Base-by-base conservation (phyloP, 2,888 invertebrate genomes). In the Metalampra italica region DNA sequence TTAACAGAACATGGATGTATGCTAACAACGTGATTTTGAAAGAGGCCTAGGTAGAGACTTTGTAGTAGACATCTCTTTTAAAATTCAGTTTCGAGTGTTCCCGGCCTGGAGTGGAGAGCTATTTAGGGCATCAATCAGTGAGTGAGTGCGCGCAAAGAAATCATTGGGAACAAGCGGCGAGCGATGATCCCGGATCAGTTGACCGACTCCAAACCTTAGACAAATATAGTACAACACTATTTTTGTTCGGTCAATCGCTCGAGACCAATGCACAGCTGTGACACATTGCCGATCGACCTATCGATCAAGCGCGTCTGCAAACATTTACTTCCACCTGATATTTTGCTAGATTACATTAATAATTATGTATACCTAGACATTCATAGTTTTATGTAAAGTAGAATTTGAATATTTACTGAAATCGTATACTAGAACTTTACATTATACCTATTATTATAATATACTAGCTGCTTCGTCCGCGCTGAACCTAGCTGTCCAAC, bases 181-280 rank as follows among this genome's bases (percentile, higher is more conserved):
- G 59, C 77, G 70, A 74, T 78, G 81, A 72, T 74, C 78, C 66
- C 71, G 56, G 57, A 58, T 64, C 54, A 47, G 51, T 57, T 65
- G 67, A 67, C 66, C 66, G 66, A 72, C 62, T 71, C 59, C 56
- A 60, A 59, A 51, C n/a, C n/a, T n/a, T n/a, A n/a, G n/a, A n/a
- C n/a, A n/a, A n/a, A n/a, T n/a, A n/a, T n/a, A n/a, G n/a, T n/a
- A n/a, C n/a, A n/a, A n/a, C 60, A 60, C 75, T 79, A 79, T 79
- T 78, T 72, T 62, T 48, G 71, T 67, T 62, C 64, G 68, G 59
- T 63, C 64, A 66, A 64, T 67, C 58, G 60, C 62, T 58, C 56
- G 60, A 53, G 66, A 67, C 60, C 65, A 63, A 61, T 60, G 64
- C 54, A 56, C 63, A 52, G 57, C 49, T 40, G 50, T 56, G 57